These are phyloP conservation scores for Matsumyia berberina DNA, from an alignment of 2,888 invertebrate species.

Conservation along the genomic window DNA sequence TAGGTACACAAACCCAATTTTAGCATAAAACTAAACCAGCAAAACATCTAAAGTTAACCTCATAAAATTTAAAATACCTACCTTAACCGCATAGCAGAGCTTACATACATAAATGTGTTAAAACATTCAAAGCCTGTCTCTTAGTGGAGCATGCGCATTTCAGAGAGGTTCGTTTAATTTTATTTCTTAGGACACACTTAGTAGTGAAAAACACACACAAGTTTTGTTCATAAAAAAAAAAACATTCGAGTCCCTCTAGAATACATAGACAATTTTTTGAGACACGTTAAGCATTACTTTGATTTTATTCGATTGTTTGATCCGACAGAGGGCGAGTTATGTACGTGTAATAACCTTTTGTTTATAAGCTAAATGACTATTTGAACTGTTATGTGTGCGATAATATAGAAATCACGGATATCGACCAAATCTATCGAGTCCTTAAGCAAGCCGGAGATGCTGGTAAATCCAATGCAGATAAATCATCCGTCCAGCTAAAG, in stretches of 20 bases:
- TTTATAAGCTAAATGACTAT: constrained; percentile 49
- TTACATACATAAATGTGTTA: constrained; percentile 70
- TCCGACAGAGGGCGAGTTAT: constrained; percentile 3
- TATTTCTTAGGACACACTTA: constrained; percentile 34
- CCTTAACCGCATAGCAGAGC: constrained; percentile 58
- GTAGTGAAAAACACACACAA: constrained; percentile 56
- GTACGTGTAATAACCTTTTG: constrained; percentile 20
- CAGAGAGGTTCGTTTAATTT: constrained; percentile 43
- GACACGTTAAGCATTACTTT: constrained; percentile 46
- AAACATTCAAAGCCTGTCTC: constrained; percentile 64
- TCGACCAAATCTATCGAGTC: constrained; percentile 97
- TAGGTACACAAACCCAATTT: constrained; percentile 80
- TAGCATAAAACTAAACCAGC: constrained; percentile 51
- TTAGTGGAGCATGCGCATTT: constrained; percentile 77
- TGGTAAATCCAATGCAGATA: constrained; percentile 79
- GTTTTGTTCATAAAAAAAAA: constrained; percentile 28
- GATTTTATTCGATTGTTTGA: constrained; percentile 14
- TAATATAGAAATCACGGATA: constrained; percentile 85
- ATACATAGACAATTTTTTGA: constrained; percentile 42
- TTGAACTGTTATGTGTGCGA: constrained; percentile 64
- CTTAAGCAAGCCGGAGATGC: constrained; percentile 95
- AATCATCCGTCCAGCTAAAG: constrained; percentile 80
- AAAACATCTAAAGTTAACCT: constrained; percentile 19
- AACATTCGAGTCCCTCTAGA: constrained; percentile 27
- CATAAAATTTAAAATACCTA: constrained; percentile 37